Base-by-base conservation (phyloP, 2,797 vertebrate genomes). In the Anomalospiza imberbis region DNA sequence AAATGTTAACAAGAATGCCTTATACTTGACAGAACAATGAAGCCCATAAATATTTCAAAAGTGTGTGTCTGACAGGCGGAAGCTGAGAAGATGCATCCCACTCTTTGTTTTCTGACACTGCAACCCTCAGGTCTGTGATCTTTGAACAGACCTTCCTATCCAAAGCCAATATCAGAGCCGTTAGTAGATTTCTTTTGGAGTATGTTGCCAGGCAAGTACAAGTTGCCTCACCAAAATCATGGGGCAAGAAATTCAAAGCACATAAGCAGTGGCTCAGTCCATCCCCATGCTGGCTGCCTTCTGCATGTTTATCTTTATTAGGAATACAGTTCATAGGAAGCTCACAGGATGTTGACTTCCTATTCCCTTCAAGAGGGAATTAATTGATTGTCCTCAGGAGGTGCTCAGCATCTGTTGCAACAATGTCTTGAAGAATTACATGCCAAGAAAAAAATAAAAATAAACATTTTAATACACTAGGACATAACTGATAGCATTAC, bases 1-100 rank as follows among this genome's bases (percentile, higher is more conserved):
- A 97, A 97, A 97, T 96, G 89, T 97, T 98, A 98, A 97, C 94
- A 97, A 96, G 95, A 79, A 96, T 92, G 91, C 85, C 75, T 96
- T 82, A 88, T 94, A 97, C 71, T 96, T 96, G 82, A 95, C 74
- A 93, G 94, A 97, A 97, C 91, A 97, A 97, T 95, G 93, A 96
- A 77, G 70, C 17, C 80, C 63, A 96, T 97, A 94, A 98, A 97
- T 97, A 96, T 97, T 98, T 97, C 95, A 97, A 78, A 95, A 85
- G 16, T 65, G n/a, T 58, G 68, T 92, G 42, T 91, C 71, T 95
- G 93, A 91, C 91, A 97, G 72, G 84, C 72, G 4, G 71, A 96
- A 97, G 53, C 73, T 87, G 81, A 89, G 50, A 85, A 96, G 92
- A 93, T 70, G 88, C 2, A 6, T 96, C 70, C 51, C 84, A 62